Base-by-base conservation (phyloP, 2,888 invertebrate species). In the Limnephilus lunatus region DNA sequence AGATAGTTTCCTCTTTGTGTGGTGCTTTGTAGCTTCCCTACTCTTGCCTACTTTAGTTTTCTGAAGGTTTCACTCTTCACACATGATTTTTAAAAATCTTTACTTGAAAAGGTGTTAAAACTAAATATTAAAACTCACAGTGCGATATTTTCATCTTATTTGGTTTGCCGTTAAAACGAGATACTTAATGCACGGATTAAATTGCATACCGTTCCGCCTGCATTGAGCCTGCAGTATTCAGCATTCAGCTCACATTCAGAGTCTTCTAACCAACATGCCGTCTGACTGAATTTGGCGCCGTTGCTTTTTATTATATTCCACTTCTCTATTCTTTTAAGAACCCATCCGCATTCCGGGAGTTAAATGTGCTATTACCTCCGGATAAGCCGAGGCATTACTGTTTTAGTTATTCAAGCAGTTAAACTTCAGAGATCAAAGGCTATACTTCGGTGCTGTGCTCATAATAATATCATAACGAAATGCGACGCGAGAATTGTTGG, bases 351-450 rank as follows among this genome's bases (percentile, higher is more conserved):
- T 87, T 91, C 89, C 48, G 81, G 92, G 91, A 85, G 93, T 90
- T 92, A 92, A 93, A 93, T 92, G 93, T 92, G 87, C 92, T 92
- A 92, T 93, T 92, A 93, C 93, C 92, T 93, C 92, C 93, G 92
- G 93, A 89, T 85, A 90, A 89, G 82, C 89, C 90, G 83, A 90
- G 90, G 91, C 91, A 91, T 91, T 92, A 91, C 82, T 89, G 89
- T 53, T 53, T 91, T 83, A 91, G 81, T 91, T 91, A 91, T 89
- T 89, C 91, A 91, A 81, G 81, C 91, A 91, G 86, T 87, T 91
- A 86, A 91, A 86, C 48, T 87, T 91, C 80, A 53, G 83, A 44
- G 90, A 90, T 83, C 90, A 90, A 90, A 44, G 35, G 31, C 53
- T 90, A 48, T 82, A 82, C 39, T 81, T 32, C 39, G 25, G 68